Conservation (phyloP, 2,797 vertebrate species). For the Sebastes nivosus region DNA sequence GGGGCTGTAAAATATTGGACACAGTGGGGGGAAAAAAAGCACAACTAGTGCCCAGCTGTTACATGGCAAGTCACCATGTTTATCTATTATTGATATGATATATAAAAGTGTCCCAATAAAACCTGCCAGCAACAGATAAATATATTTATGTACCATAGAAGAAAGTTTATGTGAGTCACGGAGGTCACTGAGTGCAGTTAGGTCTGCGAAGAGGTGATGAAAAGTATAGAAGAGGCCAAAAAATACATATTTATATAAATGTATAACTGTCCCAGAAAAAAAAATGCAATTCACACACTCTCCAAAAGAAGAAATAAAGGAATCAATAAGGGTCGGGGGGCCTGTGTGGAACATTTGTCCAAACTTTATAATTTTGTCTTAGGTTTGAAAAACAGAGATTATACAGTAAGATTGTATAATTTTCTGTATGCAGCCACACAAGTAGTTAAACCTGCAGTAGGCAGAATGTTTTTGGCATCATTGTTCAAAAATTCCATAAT, state of each 20-base stretch:
- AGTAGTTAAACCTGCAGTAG: too few relatives aligned
- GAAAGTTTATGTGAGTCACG: constrained; percentile 56
- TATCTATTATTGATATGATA: constrained; percentile 76
- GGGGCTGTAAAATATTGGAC: constrained; percentile 2
- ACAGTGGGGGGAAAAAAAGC: neutral
- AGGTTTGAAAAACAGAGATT: neutral
- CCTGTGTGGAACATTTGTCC: neutral
- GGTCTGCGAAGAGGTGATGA: constrained; percentile 10
- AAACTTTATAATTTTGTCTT: neutral
- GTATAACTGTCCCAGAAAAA: neutral
- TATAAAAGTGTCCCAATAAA: constrained; percentile 76
- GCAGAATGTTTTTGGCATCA: too few relatives aligned
- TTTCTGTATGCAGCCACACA: neutral
- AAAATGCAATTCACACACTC: neutral
- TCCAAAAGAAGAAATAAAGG: neutral
- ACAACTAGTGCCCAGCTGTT: constrained; percentile 48
- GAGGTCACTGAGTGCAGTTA: constrained; percentile 55
- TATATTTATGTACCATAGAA: constrained; percentile 70
- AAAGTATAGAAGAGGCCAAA: neutral
- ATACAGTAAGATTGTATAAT: neutral
- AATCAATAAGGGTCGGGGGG: neutral
- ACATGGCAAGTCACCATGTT: constrained; percentile 36
- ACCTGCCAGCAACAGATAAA: constrained; percentile 61
- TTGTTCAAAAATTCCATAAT: too few relatives aligned
- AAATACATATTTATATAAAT: neutral